These are phyloP conservation scores for Brachypodius melanocephalos DNA, from an alignment of 2,113 vertebrate genomes.

Conservation along the genomic window DNA sequence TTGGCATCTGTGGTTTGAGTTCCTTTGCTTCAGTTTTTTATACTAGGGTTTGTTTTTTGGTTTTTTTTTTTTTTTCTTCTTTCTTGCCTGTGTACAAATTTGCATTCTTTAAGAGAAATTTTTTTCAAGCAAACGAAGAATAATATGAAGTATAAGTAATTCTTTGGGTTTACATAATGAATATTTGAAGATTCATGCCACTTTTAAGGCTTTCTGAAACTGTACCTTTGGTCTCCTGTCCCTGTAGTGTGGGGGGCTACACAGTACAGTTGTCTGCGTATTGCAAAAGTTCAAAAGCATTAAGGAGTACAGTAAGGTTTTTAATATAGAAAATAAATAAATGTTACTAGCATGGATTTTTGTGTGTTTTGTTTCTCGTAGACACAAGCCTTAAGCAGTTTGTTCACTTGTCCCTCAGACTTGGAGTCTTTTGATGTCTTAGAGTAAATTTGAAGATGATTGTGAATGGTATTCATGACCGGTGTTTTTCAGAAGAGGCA, in stretches of 20 bases:
- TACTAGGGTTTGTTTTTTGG: not conserved
- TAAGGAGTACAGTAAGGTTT: fast-evolving
- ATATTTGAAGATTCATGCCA: not conserved
- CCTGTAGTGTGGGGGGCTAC: not conserved
- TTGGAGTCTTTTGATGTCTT: not conserved
- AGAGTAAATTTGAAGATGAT: not conserved
- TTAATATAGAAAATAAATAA: not conserved
- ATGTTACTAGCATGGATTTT: not conserved
- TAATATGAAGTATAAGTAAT: not conserved
- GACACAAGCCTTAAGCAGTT: not conserved
- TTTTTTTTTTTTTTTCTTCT: not conserved
- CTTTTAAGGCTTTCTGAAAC: not conserved
- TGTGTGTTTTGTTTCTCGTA: not conserved
- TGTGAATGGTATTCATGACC: not conserved
- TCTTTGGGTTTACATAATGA: not conserved
- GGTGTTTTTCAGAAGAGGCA: not conserved
- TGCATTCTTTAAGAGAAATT: not conserved
- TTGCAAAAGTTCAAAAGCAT: not conserved
- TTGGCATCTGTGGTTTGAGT: not conserved
- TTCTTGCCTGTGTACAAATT: not conserved
- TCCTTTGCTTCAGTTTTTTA: not conserved
- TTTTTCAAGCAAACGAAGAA: not conserved
- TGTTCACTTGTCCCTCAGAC: not conserved
- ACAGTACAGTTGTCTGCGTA: not conserved
- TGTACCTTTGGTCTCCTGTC: not conserved